Evolutionary conservation across 2,888 invertebrate genomes (phyloP), one percentile per base, ranked within the genome.

Genomic region (Hybos culiciformis): DNA sequence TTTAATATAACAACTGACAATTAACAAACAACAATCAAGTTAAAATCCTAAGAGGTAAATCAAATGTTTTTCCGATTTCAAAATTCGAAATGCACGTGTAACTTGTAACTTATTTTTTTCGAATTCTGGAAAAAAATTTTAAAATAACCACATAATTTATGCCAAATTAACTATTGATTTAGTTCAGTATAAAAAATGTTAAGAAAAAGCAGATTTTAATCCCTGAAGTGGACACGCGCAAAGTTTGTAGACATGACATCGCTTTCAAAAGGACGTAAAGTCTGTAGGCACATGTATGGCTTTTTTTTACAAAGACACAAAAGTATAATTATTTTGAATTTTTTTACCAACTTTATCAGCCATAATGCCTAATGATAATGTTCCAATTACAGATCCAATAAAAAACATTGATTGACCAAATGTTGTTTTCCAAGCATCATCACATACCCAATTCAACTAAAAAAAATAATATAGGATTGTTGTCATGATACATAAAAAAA

Each of bases 361-460:
- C 34, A 75, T 51, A 42, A 71, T 62, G 3, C 77, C 77, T 47
- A 77, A 68, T 1, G 59, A 46, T 24, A 77, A 56, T 23, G 71
- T 72, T 3, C 77, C 77, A 20, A 73, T 50, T 9, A 75, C 71
- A 11, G 75, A 73, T 17, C 77, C 77, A 34, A 73, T 61, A 56
- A 75, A 77, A 57, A 73, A 77, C 56, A 74, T 65, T n/a, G 75
- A 73, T 55, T 77, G 75, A 0, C 74, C 74, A 17, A 74, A 50
- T 3, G 70, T 69, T 15, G 74, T 63, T 50, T 71, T 71, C 77
- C 76, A 77, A 39, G 66, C 63, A n/a, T 72, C 61, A 4, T 61
- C 60, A 52, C 77, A 77, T 14, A 77, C 69, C 77, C 77, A 77
- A 52, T 74, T 58, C 38, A 48, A 42, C 46, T 21, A 33, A 21